These are phyloP conservation scores for Prietella phreatophila DNA, from an alignment of 2,113 vertebrate genomes.

Conservation along the genomic window DNA sequence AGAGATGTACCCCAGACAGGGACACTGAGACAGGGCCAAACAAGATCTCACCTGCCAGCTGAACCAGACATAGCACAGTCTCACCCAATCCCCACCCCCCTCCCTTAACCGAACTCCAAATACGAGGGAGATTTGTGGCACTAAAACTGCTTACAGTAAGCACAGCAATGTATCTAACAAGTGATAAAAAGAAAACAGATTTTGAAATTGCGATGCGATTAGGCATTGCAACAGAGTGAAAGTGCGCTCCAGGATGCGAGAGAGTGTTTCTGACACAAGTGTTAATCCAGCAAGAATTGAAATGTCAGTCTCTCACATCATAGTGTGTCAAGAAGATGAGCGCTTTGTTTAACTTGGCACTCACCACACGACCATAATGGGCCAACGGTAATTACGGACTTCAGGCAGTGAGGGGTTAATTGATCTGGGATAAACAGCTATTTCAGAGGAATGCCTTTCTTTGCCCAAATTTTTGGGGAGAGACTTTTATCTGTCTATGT, in stretches of 20 bases:
- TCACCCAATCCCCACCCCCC: slow-evolving; percentile 28
- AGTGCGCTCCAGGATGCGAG: slow-evolving; percentile 41
- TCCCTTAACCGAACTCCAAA: slow-evolving; percentile 15
- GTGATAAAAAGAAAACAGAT: slow-evolving; percentile 20
- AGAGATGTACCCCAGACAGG: slow-evolving; percentile 21
- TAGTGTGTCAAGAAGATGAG: slow-evolving; percentile 49
- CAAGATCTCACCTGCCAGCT: slow-evolving; percentile 37
- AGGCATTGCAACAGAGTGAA: slow-evolving; percentile 47
- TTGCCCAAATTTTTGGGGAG: slow-evolving; percentile 32
- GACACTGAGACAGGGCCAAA: slow-evolving; percentile 15
- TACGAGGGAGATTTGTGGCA: slow-evolving; percentile 31
- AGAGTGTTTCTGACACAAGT: slow-evolving; percentile 31
- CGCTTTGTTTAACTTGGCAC: slow-evolving; percentile 59
- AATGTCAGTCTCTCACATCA: slow-evolving; percentile 52
- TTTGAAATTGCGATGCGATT: slow-evolving; percentile 37
- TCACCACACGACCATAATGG: slow-evolving; percentile 42
- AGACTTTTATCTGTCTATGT: slow-evolving; percentile 30
- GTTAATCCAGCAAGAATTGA: slow-evolving; percentile 45
- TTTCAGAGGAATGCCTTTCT: slow-evolving; percentile 53
- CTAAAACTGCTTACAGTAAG: slow-evolving; percentile 29
- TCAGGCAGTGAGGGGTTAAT: slow-evolving; percentile 54
- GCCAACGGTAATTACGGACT: slow-evolving; percentile 51
- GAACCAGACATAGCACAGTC: slow-evolving; percentile 27
- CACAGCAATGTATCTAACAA: not conserved
- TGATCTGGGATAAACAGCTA: slow-evolving; percentile 54